A percentile compares a stretch with the other conserved stretches of the same genome.
phyloP scores from a whole-genome alignment of 37 sponge, comb jelly and placozoan genomes.

The Crambe crambe region DNA sequence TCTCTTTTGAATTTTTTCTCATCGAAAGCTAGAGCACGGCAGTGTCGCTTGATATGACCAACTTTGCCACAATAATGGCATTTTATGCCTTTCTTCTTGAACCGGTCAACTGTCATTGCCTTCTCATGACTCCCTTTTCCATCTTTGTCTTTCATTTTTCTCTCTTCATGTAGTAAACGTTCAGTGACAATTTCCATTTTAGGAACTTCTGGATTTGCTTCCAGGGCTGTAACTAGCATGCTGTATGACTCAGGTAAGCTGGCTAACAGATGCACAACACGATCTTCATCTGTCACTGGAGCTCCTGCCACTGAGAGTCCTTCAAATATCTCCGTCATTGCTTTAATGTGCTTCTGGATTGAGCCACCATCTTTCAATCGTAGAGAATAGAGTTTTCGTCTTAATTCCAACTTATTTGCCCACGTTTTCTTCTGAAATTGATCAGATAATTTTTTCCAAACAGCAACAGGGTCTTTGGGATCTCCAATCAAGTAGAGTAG shows the following conservation, averaged over 20 bases:
- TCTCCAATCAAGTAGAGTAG: slow-evolving; percentile 57
- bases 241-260: slow-evolving; percentile 46
- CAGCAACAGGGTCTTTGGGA: slow-evolving; percentile 25
- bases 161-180: slow-evolving; percentile 40
- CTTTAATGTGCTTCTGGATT: slow-evolving; percentile 45
- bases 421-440: slow-evolving; percentile 53
- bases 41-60: not conserved
- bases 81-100: not conserved
- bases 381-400: slow-evolving; percentile 41
- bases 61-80: not conserved
- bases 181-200: slow-evolving; percentile 52
- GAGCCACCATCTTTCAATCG: too few relatives aligned
- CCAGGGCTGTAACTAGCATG: slow-evolving; percentile 61
- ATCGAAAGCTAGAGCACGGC: too few relatives aligned
- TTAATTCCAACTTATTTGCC: slow-evolving; percentile 47
- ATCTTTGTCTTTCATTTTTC: too few relatives aligned
- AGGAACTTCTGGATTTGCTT: slow-evolving; percentile 47
- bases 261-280: slow-evolving; percentile 48
- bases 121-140: not conserved
- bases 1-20: not conserved
- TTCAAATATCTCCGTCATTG: slow-evolving; percentile 44
- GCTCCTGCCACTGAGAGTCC: slow-evolving; percentile 42
- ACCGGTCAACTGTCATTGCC: too few relatives aligned
- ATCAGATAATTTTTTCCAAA: slow-evolving; percentile 25
- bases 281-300: slow-evolving; percentile 32